Conservation (phyloP, 1,140 invertebrate genomes). For the Zaprionus kolodkinae region DNA sequence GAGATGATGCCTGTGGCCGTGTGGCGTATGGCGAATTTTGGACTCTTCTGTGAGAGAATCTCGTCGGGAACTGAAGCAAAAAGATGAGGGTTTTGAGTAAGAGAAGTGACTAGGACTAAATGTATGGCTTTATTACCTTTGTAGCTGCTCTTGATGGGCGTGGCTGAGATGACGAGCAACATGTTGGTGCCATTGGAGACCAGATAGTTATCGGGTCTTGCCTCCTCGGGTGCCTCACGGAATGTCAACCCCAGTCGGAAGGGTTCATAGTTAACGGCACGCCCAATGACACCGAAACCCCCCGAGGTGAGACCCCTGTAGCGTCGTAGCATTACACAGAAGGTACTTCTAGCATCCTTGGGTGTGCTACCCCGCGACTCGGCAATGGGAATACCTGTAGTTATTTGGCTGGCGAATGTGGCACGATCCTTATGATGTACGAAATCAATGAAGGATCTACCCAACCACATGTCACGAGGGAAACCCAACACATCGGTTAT, state of each 20-base stretch:
- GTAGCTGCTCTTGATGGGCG: constrained; percentile 90
- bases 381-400: constrained; percentile 85
- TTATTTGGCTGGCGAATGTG: constrained; percentile 87
- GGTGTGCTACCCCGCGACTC: constrained; percentile 78
- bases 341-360: constrained; percentile 71
- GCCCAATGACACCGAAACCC: constrained; percentile 87
- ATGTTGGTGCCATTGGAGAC: constrained; percentile 84
- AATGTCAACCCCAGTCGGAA: constrained; percentile 90
- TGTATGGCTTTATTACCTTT: constrained; percentile 87
- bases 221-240: constrained; percentile 86
- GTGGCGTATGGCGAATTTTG: constrained; percentile 91
- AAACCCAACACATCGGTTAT: constrained; percentile 90
- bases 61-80: constrained; percentile 87
- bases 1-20: constrained; percentile 89
- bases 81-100: neutral
- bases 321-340: constrained; percentile 84
- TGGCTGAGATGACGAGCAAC: constrained; percentile 89
- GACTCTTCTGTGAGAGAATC: constrained; percentile 84
- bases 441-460: constrained; percentile 93
- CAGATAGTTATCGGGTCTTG: constrained; percentile 66
- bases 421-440: constrained; percentile 91
- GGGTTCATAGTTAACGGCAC: constrained; percentile 88
- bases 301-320: constrained; percentile 85
- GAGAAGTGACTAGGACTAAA: neutral
- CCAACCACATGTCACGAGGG: constrained; percentile 93